Evolutionary conservation across 2,113 vertebrate genomes (phyloP), one percentile per base, ranked within the genome.

Genomic region (Cyrtonyx montezumae): DNA sequence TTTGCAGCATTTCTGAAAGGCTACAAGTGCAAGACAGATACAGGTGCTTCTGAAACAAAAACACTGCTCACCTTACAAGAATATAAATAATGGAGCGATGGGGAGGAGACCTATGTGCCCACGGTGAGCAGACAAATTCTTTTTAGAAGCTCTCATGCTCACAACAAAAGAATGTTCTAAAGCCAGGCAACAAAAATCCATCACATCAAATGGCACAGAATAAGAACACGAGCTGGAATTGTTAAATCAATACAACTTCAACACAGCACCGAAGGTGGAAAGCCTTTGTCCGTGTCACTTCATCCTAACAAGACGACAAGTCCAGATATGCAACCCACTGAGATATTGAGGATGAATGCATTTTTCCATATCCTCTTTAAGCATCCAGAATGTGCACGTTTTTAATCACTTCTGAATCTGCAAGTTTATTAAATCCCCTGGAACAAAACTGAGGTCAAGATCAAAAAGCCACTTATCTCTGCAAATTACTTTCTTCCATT

Each of bases 241-340:
- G 88, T 53, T 67, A 61, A 84, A 90, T 77, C 89, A 84, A 88
- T 78, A 89, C 65, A 36, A 32, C 58, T 70, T 56, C 4, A 84
- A 71, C 61, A 30, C 63, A 48, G 68, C 13, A 6, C 1, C 3
- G 79, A 48, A 65, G 66, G 77, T 6, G 28, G 71, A 28, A 79
- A 65, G 76, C 51, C 93, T 94, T 71, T 76, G 56, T 87, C 92
- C 37, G 1, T 23, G 79, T 48, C 87, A 26, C 66, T 75, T 56
- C 71, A 34, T 21, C 46, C 2, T 22, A 76, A 61, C 63, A 70
- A 87, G 95, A 92, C 79, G 53, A 77, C 95, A 95, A 96, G 93
- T 84, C 80, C 84, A 79, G 43, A 20, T 19, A 65, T 15, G 67
- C 56, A 90, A 17, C 63, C 70, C 65, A 11, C 49, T 10, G 75